Evolutionary conservation across 1,140 invertebrate species (phyloP).

Genomic region (Drosophila micromelanica): DNA sequence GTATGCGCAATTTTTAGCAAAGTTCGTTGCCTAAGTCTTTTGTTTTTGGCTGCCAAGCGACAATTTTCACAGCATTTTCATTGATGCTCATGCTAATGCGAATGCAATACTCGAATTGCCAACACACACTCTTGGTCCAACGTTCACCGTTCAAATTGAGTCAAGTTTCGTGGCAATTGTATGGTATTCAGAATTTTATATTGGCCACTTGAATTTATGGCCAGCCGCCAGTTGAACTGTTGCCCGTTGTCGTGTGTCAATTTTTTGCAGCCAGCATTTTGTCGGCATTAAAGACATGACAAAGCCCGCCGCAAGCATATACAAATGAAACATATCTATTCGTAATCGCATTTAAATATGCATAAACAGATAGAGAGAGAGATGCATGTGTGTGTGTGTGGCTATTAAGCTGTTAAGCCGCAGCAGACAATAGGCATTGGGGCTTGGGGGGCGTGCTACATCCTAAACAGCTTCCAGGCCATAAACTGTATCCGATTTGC

Average conservation of each 20-base stretch:
- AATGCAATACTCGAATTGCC: constrained; percentile 24
- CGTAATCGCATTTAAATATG: constrained; percentile 16
- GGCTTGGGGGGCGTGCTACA: constrained; percentile 14
- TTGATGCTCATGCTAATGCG: constrained; percentile 24
- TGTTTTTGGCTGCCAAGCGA: constrained; percentile 48
- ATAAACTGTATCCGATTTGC: constrained; percentile 27
- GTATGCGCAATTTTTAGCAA: constrained; percentile 40
- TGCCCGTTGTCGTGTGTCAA: constrained; percentile 56
- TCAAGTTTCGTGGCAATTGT: constrained; percentile 21
- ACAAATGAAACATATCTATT: constrained; percentile 9
- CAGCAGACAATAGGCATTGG: constrained; percentile 27
- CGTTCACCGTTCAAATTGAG: constrained; percentile 60
- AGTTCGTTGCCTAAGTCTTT: constrained; percentile 78
- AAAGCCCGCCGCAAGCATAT: constrained; percentile 36
- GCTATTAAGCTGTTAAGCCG: constrained; percentile 29
- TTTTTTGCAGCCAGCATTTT: constrained; percentile 40
- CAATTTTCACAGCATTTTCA: constrained; percentile 55
- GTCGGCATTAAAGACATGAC: constrained; percentile 36
- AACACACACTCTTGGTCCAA: constrained; percentile 38
- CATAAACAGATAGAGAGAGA: not conserved
- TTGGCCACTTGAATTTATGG: constrained; percentile 78
- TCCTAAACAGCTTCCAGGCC: constrained; percentile 12
- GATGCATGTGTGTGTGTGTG: not conserved
- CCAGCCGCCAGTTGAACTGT: constrained; percentile 26
- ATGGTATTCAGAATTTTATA: constrained; percentile 69